Evolutionary conservation across 2,113 vertebrate species (phyloP).

Genomic region (Lepus americanus): DNA sequence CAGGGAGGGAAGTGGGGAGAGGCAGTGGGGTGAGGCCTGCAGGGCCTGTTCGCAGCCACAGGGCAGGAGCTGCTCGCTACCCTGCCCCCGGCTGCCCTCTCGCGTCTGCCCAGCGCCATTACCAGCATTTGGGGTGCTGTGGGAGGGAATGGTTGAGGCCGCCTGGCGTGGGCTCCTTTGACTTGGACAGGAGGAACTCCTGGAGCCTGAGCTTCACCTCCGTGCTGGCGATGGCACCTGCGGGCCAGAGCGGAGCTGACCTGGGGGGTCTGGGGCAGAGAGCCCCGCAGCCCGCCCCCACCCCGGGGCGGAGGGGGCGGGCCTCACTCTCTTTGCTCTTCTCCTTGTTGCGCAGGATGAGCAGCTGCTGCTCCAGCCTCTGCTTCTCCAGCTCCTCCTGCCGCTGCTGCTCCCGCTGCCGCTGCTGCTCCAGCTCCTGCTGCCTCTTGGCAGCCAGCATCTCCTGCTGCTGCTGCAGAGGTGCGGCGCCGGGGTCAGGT

Average conservation of each 20-base stretch:
- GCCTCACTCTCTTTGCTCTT: constrained; percentile 92
- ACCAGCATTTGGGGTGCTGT: constrained; percentile 94
- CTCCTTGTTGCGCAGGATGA: constrained; percentile 91
- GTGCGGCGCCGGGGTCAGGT: accelerated
- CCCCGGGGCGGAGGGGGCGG: too few relatives aligned
- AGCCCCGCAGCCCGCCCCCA: too few relatives aligned
- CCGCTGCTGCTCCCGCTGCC: constrained; percentile 90
- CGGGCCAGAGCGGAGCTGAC: neutral
- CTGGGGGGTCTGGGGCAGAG: neutral
- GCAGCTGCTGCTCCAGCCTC: constrained; percentile 91
- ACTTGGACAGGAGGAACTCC: constrained; percentile 96
- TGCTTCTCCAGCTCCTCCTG: constrained; percentile 93
- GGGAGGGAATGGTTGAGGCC: constrained; percentile 97
- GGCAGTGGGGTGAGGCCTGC: too few relatives aligned
- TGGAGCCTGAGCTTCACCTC: constrained; percentile 98
- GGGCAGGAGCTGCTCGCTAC: neutral
- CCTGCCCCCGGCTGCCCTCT: neutral
- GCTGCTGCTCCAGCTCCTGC: constrained; percentile 92
- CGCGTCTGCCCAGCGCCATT: constrained; percentile 63
- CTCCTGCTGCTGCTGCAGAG: constrained; percentile 91
- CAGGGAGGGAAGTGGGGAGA: neutral
- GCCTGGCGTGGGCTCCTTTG: constrained; percentile 91
- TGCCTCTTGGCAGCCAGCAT: constrained; percentile 91
- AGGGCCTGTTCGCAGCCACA: neutral
- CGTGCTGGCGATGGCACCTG: constrained; percentile 97